A percentile compares a stretch with the other conserved stretches of the same genome.
Conservation (phyloP, 2,113 vertebrate species). For the Passer montanus region DNA sequence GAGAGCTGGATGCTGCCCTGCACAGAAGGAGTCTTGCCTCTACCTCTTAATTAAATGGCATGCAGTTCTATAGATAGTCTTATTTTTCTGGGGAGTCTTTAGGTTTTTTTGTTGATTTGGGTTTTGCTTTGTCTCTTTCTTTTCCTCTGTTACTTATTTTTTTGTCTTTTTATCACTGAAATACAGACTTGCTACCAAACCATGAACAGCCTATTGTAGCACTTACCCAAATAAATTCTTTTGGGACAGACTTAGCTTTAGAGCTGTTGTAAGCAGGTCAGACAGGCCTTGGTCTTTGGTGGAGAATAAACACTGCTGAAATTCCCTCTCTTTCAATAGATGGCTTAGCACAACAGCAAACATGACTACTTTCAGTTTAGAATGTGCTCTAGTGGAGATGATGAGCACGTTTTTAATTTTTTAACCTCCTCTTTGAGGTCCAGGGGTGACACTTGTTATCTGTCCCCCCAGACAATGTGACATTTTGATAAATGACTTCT, state of each 20-base stretch:
- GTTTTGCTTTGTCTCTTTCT: neutral
- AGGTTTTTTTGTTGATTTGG: neutral
- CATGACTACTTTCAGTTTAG: neutral
- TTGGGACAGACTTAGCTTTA: neutral
- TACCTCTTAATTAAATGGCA: neutral
- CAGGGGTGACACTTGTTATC: neutral
- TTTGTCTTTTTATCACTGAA: neutral
- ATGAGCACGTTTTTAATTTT: neutral
- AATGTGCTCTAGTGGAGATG: neutral
- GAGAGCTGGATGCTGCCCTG: neutral
- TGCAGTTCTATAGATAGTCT: neutral
- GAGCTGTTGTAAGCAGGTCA: neutral
- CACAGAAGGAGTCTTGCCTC: neutral
- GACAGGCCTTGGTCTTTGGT: neutral
- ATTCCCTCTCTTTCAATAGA: neutral
- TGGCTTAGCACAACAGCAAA: constrained; percentile 15
- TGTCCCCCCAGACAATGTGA: neutral
- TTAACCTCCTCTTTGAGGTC: neutral
- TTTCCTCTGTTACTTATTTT: neutral
- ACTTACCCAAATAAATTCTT: neutral
- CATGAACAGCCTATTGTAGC: neutral
- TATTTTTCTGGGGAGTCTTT: accelerated
- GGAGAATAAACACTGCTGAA: constrained; percentile 8
- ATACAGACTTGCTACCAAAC: neutral
- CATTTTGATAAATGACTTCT: constrained; percentile 23